Evolutionary conservation across 2,888 invertebrate species (phyloP), one percentile per base, ranked within the genome.

Genomic region (Luperina testacea): DNA sequence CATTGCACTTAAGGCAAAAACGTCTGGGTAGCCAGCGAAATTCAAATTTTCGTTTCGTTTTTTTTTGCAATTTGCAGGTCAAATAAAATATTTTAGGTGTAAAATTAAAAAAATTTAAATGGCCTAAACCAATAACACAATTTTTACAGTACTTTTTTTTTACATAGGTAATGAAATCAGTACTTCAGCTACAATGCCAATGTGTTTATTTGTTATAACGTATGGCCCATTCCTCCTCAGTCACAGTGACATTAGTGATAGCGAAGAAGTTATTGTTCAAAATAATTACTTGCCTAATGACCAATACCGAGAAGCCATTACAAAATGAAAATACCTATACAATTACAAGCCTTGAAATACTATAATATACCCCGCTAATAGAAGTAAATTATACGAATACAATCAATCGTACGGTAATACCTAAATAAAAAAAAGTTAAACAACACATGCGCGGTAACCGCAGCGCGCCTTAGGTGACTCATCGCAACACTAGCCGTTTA

Each of bases 381-480:
- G 68, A 80, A 83, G 82, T 79, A 81, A 89, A 90, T 88, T 85
- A 84, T 80, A 87, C 77, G 72, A 27, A 82, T 81, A 77, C 82
- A 87, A 83, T 81, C 82, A 87, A 83, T 81, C 78, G 84, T 81
- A 86, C 83, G 73, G 85, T 83, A 81, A 73, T 80, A 68, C 72
- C 38, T 81, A 81, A 88, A 84, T 82, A 84, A 48, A 48, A 87
- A 87, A 87, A 87, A 83, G 78, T 80, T 82, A 86, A 89, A 89
- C 82, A 87, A 87, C 88, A 87, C 88, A 89, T 87, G 90, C 87
- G 86, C 85, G 65, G 85, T 81, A 87, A 90, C 90, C 90, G 79
- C 89, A 90, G 80, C 88, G 85, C 85, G 86, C 84, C 88, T 85
- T 87, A 80, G 87, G 90, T 93, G 93, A 93, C 88, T 93, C 93